Evolutionary conservation across 2,113 vertebrate species (phyloP), one percentile per base, ranked within the genome.

Genomic region (Leucoraja erinaceus): DNA sequence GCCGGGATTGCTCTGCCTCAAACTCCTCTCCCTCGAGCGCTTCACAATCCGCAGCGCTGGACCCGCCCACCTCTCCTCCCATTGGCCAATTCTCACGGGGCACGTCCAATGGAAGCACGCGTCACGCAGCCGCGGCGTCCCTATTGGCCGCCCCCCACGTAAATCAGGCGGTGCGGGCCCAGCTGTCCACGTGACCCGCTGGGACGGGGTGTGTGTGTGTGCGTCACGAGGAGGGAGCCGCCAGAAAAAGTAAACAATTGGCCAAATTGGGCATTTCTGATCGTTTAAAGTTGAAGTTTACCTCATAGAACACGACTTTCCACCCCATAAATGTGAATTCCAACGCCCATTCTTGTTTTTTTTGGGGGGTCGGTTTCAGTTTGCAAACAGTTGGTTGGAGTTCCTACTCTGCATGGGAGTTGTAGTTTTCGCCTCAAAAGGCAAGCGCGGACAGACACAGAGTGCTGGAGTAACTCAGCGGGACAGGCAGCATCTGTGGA

Each of bases 211-310:
- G 86, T 90, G 86, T 38, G 86, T 38, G 38, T 31, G 63, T 70
- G 86, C 86, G 86, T 70, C 86, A 88, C 61, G 56, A 66, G 84
- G 84, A 88, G 18, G 86, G n/a, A 68, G 63, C 86, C 31, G 61
- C 28, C 86, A 70, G 81, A 90, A 90, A 90, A 90, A 90, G 86
- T 90, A 90, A 90, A 90, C 63, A 90, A 16, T 68, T 90, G n/a
- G 77, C 47, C 33, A 56, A 59, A 5, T 84, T 28, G 54, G 54
- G 4, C 20, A 84, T 20, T 20, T 81, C 54, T 16, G 16, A 4
- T 7, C 2, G 7, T 81, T 20, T 8, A 84, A 84, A 56, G 54
- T 56, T 84, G 12, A 28, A 5, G 59, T 84, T 84, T 59, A 56
- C 47, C 0, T 59, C 54, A 12, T 59, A 59, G 25, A 12, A 56